These are phyloP conservation scores for Dasysyrphus tricinctus DNA, from an alignment of 2,888 invertebrate genomes.

Conservation along the genomic window DNA sequence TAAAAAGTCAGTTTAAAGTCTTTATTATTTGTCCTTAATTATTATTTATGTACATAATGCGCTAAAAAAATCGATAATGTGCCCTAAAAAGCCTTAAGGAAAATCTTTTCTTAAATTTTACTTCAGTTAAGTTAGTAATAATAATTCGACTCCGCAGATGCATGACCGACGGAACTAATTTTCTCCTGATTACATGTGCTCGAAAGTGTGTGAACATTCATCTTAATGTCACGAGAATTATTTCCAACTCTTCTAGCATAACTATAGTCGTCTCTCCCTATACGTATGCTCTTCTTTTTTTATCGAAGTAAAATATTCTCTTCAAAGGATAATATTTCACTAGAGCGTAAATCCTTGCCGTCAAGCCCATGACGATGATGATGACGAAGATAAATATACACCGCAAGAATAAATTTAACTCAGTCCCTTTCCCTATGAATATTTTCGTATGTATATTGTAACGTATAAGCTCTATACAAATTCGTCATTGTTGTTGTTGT, in stretches of 20 bases:
- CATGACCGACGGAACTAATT: constrained; percentile 24
- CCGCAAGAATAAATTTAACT: constrained; percentile 46
- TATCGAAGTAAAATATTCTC: constrained; percentile 32
- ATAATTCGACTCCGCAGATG: constrained; percentile 1
- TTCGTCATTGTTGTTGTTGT: constrained; percentile 2
- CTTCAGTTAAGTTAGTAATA: not conserved
- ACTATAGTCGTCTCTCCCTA: not conserved
- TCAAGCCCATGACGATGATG: constrained; percentile 45
- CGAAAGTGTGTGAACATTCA: not conserved
- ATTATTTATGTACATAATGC: no score
- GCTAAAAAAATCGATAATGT: no score
- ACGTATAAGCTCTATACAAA: not conserved
- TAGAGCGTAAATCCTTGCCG: constrained; percentile 55
- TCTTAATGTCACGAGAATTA: constrained; percentile 38
- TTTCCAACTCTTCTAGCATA: constrained; percentile 20
- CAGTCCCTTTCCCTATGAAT: not conserved
- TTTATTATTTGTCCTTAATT: no score
- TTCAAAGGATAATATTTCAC: constrained; percentile 61
- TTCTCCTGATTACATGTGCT: constrained; percentile 9
- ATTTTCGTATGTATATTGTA: not conserved
- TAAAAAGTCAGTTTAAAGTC: no score
- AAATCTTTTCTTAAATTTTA: constrained; percentile 3
- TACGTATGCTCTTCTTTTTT: not conserved
- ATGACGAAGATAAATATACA: constrained; percentile 50
- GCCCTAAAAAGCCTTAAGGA: not conserved